phyloP scores from a whole-genome alignment of 2,888 invertebrate genomes.

The Pristionchus exspectatus region DNA sequence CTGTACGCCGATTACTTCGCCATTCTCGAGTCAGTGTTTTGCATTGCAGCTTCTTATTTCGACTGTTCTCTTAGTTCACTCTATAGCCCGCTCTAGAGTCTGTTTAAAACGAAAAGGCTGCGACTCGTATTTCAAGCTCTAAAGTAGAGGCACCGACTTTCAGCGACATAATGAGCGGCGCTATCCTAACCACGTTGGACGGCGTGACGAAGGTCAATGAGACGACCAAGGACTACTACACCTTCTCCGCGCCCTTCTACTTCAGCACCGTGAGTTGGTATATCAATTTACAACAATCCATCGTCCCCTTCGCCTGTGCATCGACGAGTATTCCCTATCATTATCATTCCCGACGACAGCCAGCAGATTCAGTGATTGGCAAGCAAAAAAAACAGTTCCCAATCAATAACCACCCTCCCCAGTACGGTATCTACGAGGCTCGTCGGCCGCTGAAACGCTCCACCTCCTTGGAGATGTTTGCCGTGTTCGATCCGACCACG shows the following conservation, averaged over 20 bases:
- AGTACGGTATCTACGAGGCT: slow-evolving; percentile 40
- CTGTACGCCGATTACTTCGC: slow-evolving; percentile 7
- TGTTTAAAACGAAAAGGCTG: no score
- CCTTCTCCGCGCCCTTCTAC: slow-evolving; percentile 13
- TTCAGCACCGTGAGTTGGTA: slow-evolving; percentile 26
- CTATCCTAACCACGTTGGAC: background rate
- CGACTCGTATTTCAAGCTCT: no score
- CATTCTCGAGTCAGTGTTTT: background rate
- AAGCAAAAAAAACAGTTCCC: no score
- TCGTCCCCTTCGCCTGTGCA: no score
- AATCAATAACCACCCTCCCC: background rate
- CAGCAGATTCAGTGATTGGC: no score
- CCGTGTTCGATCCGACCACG: background rate
- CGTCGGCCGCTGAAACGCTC: background rate
- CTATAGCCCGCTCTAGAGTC: background rate
- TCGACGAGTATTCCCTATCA: no score
- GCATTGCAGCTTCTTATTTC: no score
- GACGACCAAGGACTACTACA: background rate
- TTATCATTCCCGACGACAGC: no score
- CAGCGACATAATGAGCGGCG: background rate
- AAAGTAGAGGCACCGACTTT: background rate
- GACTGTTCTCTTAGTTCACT: no score
- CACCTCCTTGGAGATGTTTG: slow-evolving; percentile 12
- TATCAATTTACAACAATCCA: background rate
- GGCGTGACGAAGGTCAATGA: background rate